Conservation (phyloP, 1,140 invertebrate genomes). For the Polyergus mexicanus region DNA sequence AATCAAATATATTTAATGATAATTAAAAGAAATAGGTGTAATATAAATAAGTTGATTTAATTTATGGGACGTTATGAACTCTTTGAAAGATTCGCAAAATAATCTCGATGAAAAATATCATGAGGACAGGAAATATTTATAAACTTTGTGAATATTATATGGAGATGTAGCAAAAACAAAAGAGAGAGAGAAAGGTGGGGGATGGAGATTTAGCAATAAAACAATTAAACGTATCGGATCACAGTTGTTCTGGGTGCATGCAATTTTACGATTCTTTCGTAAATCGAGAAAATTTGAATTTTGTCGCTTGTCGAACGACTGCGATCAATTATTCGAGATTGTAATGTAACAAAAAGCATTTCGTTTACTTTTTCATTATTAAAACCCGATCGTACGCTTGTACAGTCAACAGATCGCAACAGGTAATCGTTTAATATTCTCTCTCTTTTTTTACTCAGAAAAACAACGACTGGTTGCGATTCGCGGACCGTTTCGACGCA, state of each 20-base stretch:
- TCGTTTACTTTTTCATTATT: conserved; percentile 54
- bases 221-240: not conserved
- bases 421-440: conserved; percentile 64
- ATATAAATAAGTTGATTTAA: conserved; percentile 28
- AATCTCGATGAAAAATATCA: not conserved
- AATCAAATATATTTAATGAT: not conserved
- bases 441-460: conserved; percentile 54
- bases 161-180: too few species aligned
- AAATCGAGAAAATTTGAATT: not conserved
- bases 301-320: not conserved
- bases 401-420: conserved; percentile 62
- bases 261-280: not conserved
- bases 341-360: conserved; percentile 46
- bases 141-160: not conserved
- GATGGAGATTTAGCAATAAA: not conserved
- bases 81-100: not conserved
- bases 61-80: not conserved
- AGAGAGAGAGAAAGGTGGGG: too few species aligned
- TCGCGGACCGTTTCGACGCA: conserved; percentile 61
- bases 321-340: conserved; percentile 14
- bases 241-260: too few species aligned
- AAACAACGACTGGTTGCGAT: conserved; percentile 60
- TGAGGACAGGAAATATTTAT: not conserved
- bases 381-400: conserved; percentile 53
- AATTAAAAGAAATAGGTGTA: conserved; percentile 11